Evolutionary conservation across 2,113 vertebrate species (phyloP).

Genomic region (Bothrops jararaca): DNA sequence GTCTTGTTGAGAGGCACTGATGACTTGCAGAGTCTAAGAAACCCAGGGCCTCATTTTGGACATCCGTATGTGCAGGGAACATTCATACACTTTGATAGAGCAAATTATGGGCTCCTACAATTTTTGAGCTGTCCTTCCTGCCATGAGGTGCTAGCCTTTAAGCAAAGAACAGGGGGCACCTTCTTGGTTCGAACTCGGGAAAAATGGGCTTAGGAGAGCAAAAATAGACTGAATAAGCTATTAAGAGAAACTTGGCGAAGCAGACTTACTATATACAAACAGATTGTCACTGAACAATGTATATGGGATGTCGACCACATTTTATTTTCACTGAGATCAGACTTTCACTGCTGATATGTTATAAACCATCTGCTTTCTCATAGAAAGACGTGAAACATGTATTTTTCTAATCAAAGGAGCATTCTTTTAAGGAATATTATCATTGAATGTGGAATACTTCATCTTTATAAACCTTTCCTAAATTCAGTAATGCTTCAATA

Average conservation of each 20-base stretch:
- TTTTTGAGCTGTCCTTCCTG: constrained; percentile 36
- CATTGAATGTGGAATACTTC: constrained; percentile 17
- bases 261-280: background rate
- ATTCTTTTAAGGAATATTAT: constrained; percentile 34
- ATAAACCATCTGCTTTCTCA: background rate
- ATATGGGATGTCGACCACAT: background rate
- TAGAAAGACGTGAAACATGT: constrained; percentile 10
- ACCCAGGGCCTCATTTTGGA: constrained; percentile 4
- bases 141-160: constrained; percentile 14
- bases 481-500: background rate
- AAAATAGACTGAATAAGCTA: background rate
- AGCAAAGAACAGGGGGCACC: background rate
- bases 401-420: constrained; percentile 44
- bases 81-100: constrained; percentile 36
- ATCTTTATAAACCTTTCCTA: background rate
- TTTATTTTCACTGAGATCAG: background rate
- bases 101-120: constrained; percentile 50
- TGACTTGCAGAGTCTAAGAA: constrained; percentile 56
- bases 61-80: constrained; percentile 33
- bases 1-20: constrained; percentile 58
- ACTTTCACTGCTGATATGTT: background rate
- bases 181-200: constrained; percentile 16
- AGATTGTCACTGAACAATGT: background rate
- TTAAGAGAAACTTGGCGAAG: background rate
- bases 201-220: constrained; percentile 10